Conservation (phyloP, 2,888 invertebrate genomes). For the Anagyrus pseudococci region DNA sequence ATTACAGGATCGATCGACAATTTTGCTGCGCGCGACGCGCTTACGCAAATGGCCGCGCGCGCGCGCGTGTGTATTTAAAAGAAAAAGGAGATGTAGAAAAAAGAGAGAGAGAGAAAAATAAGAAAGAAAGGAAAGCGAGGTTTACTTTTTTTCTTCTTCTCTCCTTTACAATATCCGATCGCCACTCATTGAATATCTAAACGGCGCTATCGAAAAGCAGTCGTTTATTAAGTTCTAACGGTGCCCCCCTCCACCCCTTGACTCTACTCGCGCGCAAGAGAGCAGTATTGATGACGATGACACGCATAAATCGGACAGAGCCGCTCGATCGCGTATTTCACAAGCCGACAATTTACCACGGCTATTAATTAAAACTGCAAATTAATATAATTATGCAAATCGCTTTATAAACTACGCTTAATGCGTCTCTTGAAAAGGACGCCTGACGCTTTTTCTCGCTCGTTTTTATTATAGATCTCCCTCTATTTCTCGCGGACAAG, state of each 20-base stretch:
- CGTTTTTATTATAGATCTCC: too few species aligned
- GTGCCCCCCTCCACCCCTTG: too few species aligned
- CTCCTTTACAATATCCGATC: too few species aligned
- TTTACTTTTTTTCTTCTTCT: too few species aligned
- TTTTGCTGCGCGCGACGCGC: too few species aligned
- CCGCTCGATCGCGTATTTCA: constrained; percentile 9
- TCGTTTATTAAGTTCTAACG: constrained; percentile 31
- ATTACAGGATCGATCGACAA: too few species aligned
- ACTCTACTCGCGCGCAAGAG: neutral
- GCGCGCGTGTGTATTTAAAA: too few species aligned
- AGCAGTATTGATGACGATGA: constrained; percentile 21
- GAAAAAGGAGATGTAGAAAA: too few species aligned
- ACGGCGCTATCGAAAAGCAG: neutral
- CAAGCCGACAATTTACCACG: constrained; percentile 32
- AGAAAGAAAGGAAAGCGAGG: too few species aligned
- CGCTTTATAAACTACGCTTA: constrained; percentile 23
- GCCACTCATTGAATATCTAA: neutral
- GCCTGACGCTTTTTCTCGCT: neutral
- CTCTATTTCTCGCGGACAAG: too few species aligned
- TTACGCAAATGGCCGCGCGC: too few species aligned
- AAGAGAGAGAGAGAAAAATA: too few species aligned
- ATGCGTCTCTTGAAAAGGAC: constrained; percentile 22
- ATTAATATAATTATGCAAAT: constrained; percentile 39
- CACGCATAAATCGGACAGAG: constrained; percentile 22
- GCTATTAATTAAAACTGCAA: constrained; percentile 29